Base-by-base conservation (phyloP, 1,140 invertebrate genomes). In the Pinna nobilis region DNA sequence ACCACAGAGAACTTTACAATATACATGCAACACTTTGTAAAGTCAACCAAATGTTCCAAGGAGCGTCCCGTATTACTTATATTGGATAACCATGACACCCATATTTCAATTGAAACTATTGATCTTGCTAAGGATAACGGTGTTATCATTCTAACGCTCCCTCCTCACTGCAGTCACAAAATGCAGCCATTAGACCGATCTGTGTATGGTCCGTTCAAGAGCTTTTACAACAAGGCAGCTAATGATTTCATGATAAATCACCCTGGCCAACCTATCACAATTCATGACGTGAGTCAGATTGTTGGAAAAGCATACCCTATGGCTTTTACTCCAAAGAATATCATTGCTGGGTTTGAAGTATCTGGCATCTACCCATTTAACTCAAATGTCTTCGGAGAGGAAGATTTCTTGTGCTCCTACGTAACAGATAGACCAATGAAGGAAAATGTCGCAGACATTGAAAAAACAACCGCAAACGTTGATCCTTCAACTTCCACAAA, bases 341-440 rank as follows among this genome's bases (percentile, higher is more conserved):
- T 44, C 23, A 44, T 18, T n/a, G 35, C 25, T 30, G 39, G 41
- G 18, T 65, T 65, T 47, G 7, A 15, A 18, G 20, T 20, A n/a
- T 30, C 20, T 32, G 61, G 61, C 47, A 49, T 65, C 35, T 65
- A 18, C 41, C 61, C 61, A 0, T 53, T 66, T n/a, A 37, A 50
- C 6, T 49, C 64, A 18, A 5, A 47, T 18, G 49, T 35, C 4
- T 32, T 66, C 9, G 6, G 87, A 90, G 61, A 84, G 84, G 44
- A 82, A 55, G 49, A 25, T 11, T 51, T 57, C 35, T 28, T 11
- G 35, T 33, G 30, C 5, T 57, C 28, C 25, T 18, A 18, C 4
- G 53, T 57, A 18, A 33, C 53, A 32, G 30, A 57, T 23, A 18
- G 32, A 30, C 53, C 53, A 28, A 32, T n/a, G 32, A 28, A 9